Evolutionary conservation across 2,797 vertebrate genomes (phyloP), one percentile per base, ranked within the genome.

Genomic region (Characodon lateralis): DNA sequence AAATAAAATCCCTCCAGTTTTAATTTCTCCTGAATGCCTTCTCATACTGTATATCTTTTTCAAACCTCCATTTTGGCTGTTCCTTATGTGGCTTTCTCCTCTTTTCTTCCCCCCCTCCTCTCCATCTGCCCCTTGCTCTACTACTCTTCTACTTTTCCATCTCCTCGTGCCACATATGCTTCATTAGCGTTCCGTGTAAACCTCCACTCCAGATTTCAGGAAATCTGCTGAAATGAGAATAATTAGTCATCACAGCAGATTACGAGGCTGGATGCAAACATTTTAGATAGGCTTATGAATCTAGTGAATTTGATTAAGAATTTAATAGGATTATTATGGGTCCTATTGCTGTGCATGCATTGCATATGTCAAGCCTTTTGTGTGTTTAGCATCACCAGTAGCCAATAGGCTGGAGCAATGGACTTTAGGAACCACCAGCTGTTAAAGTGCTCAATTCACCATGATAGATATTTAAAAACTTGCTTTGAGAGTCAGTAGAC

Each of bases 171-270:
- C 51, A 55, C 7, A 51, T 78, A 73, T 51, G 41, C 69, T 69
- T 28, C 69, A 59, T 81, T 74, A 3, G 59, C 63, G 69, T 78
- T 81, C 73, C 73, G 26, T n/a, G 28, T 59, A 61, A 77, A 53
- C 22, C 24, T 39, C 72, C 39, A 7, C 14, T 48, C 0, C 8
- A 76, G 63, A 53, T 82, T 79, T 82, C 16, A 80, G 35, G 74
- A 71, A 82, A 75, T 77, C 79, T 7, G 56, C 71, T 85, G 22
- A 72, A 85, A 79, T 74, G 31, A 51, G 78, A 51, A 48, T 82
- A 83, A 85, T 90, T 70, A 72, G 50, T 80, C 76, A 86, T 61
- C 41, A 70, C 65, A 24, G 50, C 81, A 68, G 55, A 79, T 88
- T n/a, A 41, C 78, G 74, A 50, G 35, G 13, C 26, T 26, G 65